A percentile compares a stretch with the other conserved stretches of the same genome.
Conservation (phyloP, 2,113 vertebrate species). For the Ictalurus furcatus region DNA sequence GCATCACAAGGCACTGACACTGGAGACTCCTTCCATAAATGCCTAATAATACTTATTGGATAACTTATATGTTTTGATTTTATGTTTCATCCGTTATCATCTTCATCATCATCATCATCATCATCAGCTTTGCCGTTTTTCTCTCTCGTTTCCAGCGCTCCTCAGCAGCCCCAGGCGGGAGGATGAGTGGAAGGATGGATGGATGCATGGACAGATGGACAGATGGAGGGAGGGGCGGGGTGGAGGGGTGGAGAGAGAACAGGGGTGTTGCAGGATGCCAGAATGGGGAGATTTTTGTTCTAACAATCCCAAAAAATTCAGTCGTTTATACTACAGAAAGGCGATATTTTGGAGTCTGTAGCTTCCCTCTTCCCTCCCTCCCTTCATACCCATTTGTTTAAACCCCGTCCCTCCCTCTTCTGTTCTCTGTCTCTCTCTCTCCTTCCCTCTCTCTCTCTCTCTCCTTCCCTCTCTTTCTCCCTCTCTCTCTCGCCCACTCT, state of each 20-base stretch:
- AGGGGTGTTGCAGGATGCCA: conserved; percentile 36
- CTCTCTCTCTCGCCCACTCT: conserved; percentile 71
- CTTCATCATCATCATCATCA: conserved; percentile 2
- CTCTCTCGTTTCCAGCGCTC: background rate
- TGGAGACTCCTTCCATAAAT: background rate
- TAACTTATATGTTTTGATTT: background rate
- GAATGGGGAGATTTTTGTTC: background rate
- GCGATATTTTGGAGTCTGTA: background rate
- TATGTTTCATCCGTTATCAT: background rate
- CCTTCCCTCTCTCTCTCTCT: conserved; percentile 40
- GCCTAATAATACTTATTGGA: background rate
- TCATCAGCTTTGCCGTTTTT: background rate
- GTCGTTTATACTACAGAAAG: background rate
- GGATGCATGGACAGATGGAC: conserved; percentile 20
- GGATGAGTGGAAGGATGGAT: conserved; percentile 27
- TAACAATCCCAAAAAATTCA: conserved; percentile 1
- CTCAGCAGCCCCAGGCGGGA: background rate
- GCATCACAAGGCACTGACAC: background rate
- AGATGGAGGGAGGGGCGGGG: conserved; percentile 26
- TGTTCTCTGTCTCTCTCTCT: conserved; percentile 37
- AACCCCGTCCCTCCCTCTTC: conserved; percentile 37
- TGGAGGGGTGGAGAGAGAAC: conserved; percentile 55
- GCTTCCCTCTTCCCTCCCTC: conserved; percentile 49
- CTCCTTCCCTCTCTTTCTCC: conserved; percentile 59
- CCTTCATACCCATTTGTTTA: conserved; percentile 42